Conservation (phyloP, 2,797 vertebrate genomes). For the Synanceia verrucosa region DNA sequence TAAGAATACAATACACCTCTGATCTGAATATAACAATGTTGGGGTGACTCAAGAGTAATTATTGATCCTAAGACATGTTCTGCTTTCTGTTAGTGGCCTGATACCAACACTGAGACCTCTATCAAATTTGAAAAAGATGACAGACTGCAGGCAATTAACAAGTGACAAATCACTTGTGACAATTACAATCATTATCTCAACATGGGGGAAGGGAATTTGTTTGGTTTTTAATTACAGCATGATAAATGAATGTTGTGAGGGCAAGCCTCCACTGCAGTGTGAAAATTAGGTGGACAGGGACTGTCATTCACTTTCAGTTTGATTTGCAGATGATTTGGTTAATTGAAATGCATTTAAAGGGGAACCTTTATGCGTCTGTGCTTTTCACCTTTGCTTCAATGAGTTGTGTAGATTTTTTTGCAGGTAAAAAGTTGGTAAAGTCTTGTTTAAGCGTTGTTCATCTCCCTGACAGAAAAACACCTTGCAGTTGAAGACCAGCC, state of each 20-base stretch:
- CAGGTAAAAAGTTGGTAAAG: no score
- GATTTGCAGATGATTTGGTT: background rate
- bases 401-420: no score
- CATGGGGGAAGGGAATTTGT: constrained; percentile 20
- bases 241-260: constrained; percentile 39
- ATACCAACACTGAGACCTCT: constrained; percentile 14
- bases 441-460: no score
- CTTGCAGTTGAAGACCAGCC: no score
- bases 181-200: constrained; percentile 41
- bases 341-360: background rate
- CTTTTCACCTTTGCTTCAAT: no score
- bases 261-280: constrained; percentile 21
- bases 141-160: constrained; percentile 19
- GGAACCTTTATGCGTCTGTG: no score
- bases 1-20: no score
- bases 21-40: no score
- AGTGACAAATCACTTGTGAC: constrained; percentile 58
- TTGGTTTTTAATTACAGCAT: constrained; percentile 44
- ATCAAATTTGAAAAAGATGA: constrained; percentile 8
- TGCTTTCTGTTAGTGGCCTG: background rate
- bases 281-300: constrained; percentile 38
- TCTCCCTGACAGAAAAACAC: no score
- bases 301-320: constrained; percentile 33
- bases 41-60: no score
- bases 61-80: no score